A percentile compares a stretch with the other conserved stretches of the same genome.
Conservation (phyloP, 2,888 invertebrate genomes). For the Acanthococcus lagerstroemiae region DNA sequence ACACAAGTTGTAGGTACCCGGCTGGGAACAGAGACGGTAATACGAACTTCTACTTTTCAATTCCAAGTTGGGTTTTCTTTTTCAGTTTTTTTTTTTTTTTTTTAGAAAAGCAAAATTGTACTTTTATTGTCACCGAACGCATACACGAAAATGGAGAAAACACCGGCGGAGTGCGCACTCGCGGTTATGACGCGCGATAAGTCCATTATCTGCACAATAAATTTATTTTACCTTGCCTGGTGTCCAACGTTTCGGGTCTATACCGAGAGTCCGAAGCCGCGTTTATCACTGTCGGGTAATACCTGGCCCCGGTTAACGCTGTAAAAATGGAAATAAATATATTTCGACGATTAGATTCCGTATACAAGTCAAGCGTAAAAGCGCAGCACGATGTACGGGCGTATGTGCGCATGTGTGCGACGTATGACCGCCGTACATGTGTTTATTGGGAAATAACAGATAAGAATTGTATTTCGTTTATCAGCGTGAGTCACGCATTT, state of each 20-base stretch:
- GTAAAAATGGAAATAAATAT: conserved; percentile 8
- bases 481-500: conserved; percentile 31
- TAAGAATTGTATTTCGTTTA: conserved; percentile 29
- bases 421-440: conserved; percentile 16
- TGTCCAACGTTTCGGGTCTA: conserved; percentile 27
- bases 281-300: conserved; percentile 29
- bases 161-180: background rate
- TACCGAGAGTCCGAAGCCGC: conserved; percentile 9
- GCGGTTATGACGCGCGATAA: background rate
- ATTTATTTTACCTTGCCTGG: conserved; percentile 20
- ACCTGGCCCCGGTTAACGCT: conserved; percentile 25
- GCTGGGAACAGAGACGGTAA: no score
- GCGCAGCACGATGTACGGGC: background rate
- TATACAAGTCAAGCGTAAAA: background rate
- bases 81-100: no score
- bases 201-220: conserved; percentile 17
- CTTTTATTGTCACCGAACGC: no score
- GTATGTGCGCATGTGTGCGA: conserved; percentile 1
- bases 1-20: no score
- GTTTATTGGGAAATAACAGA: conserved; percentile 29
- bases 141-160: no score
- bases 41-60: no score
- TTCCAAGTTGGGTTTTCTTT: no score
- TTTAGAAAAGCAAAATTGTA: no score
- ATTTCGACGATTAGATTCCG: conserved; percentile 27